These are phyloP conservation scores for Dendrocincla tyrannina DNA, from an alignment of 2,797 vertebrate species.

Conservation along the genomic window DNA sequence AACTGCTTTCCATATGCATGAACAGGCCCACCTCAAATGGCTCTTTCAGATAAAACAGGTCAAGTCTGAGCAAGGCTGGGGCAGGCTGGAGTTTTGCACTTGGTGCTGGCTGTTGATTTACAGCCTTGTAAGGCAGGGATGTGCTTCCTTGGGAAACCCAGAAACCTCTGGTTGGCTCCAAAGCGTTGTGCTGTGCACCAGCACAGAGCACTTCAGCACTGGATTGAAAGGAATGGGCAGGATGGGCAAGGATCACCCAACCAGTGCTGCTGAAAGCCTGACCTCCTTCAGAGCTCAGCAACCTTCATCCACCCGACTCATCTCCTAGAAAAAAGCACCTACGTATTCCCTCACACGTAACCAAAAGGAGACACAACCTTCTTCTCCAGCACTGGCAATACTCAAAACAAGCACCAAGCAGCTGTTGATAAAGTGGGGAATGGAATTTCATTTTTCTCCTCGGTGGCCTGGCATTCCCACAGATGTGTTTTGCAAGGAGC, in stretches of 20 bases:
- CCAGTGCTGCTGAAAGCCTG: accelerated
- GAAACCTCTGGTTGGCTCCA: neutral
- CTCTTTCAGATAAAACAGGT: neutral
- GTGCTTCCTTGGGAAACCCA: neutral
- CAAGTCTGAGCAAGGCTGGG: conserved; percentile 20
- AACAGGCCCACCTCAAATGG: neutral
- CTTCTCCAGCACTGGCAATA: neutral
- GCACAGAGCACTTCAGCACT: accelerated
- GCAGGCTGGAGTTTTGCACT: neutral
- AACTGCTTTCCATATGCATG: neutral
- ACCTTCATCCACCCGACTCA: neutral
- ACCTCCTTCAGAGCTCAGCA: neutral
- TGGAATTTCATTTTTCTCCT: neutral
- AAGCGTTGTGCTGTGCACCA: accelerated
- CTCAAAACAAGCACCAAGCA: accelerated
- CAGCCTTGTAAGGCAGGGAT: neutral
- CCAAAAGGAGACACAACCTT: neutral
- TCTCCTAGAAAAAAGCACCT: neutral
- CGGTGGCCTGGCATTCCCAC: accelerated
- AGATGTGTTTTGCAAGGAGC: neutral
- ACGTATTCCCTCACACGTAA: neutral
- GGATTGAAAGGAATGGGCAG: accelerated
- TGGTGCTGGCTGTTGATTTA: neutral
- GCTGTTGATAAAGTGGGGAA: neutral
- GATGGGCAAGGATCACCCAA: accelerated